phyloP scores from a whole-genome alignment of 1,140 invertebrate genomes.

The Lucilia cuprina region DNA sequence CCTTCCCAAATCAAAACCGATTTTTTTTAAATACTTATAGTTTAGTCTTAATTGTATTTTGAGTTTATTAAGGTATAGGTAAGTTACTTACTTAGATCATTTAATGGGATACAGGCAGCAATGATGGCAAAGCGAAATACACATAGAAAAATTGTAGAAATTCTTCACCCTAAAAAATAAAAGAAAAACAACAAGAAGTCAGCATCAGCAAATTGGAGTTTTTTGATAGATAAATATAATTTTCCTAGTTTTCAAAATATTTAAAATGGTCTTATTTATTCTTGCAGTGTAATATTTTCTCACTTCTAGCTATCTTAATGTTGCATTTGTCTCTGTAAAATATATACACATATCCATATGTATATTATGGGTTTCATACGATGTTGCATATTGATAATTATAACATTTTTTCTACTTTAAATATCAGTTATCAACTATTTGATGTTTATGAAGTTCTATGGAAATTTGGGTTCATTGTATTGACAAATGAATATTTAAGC shows the following conservation, averaged over 20 bases:
- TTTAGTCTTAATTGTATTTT: background rate
- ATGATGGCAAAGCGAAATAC: background rate
- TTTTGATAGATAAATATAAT: no score
- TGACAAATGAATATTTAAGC: background rate
- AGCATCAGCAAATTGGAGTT: no score
- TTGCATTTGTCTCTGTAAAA: background rate
- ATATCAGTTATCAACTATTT: background rate
- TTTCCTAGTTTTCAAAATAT: no score
- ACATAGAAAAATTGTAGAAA: background rate
- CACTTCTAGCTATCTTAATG: background rate
- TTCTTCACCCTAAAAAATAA: no score
- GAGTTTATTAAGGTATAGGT: background rate
- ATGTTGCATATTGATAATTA: conserved; percentile 22
- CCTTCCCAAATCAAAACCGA: background rate
- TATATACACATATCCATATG: background rate
- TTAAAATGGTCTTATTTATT: no score
- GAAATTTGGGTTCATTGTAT: background rate
- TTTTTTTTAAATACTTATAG: background rate
- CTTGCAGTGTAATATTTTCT: background rate
- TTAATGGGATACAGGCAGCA: background rate
- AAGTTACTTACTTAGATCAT: background rate
- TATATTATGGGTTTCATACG: background rate
- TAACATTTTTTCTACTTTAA: background rate
- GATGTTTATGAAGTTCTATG: background rate
- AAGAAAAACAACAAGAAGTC: no score